These are phyloP conservation scores for Caenorhabditis elegans DNA, from an alignment of 1,140 invertebrate genomes.

Conservation along the genomic window WBcel235 BX284604.4:13158001-13158500, in stretches of 20 bases:
- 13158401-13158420: no score
- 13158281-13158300: neutral
- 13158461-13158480: no score
- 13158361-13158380: no score
- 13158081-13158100: neutral
- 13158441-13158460: no score
- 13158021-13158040: constrained; percentile 61
- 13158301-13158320: no score
- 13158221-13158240: constrained; percentile 63
- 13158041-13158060: constrained; percentile 55
- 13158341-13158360: no score
- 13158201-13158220: constrained; percentile 51
- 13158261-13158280: neutral
- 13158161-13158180: constrained; percentile 52
- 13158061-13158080: constrained; percentile 38
- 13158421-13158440: no score
- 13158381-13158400: no score
- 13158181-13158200: constrained; percentile 50
- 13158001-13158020: constrained; percentile 54
- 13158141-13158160: constrained; percentile 54
- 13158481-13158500: no score
- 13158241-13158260: constrained; percentile 51
- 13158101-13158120: constrained; percentile 52
- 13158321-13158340: no score
- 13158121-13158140: constrained; percentile 51